Evolutionary conservation across 2,797 vertebrate genomes (phyloP), one percentile per base, ranked within the genome.

Genomic region (Oreonectes daqikongensis): DNA sequence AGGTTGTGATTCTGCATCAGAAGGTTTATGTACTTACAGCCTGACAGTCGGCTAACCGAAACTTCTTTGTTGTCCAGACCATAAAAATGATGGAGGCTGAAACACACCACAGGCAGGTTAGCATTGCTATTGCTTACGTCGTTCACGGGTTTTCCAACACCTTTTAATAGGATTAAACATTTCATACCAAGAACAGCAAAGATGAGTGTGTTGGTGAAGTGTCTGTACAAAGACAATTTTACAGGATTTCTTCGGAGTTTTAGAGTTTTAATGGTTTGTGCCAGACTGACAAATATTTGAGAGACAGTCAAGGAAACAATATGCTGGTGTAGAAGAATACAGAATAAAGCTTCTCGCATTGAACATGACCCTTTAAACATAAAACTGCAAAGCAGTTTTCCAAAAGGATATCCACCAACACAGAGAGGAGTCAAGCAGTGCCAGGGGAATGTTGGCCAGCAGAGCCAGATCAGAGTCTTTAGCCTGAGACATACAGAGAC

Each of bases 401-500:
- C 72, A 92, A 87, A 95, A 95, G 95, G 95, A 95, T 95, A 94
- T 95, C 95, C 95, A 95, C 95, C 95, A 96, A 91, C 94, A 95
- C 28, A 96, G 89, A 92, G 93, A 95, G 84, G 94, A 95, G 88
- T 95, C 95, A 90, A 96, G 94, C 83, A 96, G 92, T 90, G 95
- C 94, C 90, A 95, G 89, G 65, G 94, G 94, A 86, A 96, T 95
- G 88, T 93, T 95, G 89, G 94, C 94, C 89, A 96, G 89, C 86
- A 95, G 92, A 84, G 92, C 93, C 89, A 95, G 89, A 82, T 95
- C 95, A 92, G 94, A 95, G 83, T 95, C 94, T 91, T 93, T 94
- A 0, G 93, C 93, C 95, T 95, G 83, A 78, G 87, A 87, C n/a
- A n/a, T n/a, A n/a, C 14, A 63, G 38, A 48, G 11, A 8, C 5